phyloP scores from a whole-genome alignment of 35 echinoderm and acorn worm species.

The Ophioderma brevispina region DNA sequence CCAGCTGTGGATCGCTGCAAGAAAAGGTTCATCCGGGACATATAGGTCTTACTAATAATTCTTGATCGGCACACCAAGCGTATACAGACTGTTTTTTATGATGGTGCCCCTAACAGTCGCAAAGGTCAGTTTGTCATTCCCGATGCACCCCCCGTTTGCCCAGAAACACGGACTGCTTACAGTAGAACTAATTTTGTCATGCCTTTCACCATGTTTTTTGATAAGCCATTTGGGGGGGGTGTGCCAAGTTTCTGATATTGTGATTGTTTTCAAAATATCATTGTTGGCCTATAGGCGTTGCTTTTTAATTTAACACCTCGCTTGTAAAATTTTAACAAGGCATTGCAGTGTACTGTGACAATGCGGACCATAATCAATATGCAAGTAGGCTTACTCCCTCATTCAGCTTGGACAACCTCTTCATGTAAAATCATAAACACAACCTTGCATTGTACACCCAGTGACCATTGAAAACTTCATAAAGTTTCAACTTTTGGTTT shows the following conservation, averaged over 20 bases:
- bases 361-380: too few species aligned
- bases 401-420: too few species aligned
- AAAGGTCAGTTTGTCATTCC: constrained; percentile 79
- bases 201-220: not conserved
- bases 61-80: constrained; percentile 85
- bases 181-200: not conserved
- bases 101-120: constrained; percentile 54
- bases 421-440: too few species aligned
- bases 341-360: too few species aligned
- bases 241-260: not conserved
- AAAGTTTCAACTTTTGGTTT: too few species aligned
- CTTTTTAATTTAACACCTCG: not conserved
- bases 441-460: too few species aligned
- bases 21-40: constrained; percentile 85
- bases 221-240: not conserved
- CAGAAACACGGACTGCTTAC: not conserved
- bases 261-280: not conserved
- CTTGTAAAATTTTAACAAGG: too few species aligned
- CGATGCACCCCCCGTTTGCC: constrained; percentile 58
- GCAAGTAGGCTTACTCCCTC: too few species aligned
- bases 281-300: not conserved
- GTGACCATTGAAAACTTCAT: too few species aligned
- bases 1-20: constrained; percentile 92
- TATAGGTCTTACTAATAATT: constrained; percentile 84
- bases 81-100: constrained; percentile 84